These are phyloP conservation scores for Heliornis fulica DNA, from an alignment of 2,113 vertebrate genomes.

Conservation along the genomic window DNA sequence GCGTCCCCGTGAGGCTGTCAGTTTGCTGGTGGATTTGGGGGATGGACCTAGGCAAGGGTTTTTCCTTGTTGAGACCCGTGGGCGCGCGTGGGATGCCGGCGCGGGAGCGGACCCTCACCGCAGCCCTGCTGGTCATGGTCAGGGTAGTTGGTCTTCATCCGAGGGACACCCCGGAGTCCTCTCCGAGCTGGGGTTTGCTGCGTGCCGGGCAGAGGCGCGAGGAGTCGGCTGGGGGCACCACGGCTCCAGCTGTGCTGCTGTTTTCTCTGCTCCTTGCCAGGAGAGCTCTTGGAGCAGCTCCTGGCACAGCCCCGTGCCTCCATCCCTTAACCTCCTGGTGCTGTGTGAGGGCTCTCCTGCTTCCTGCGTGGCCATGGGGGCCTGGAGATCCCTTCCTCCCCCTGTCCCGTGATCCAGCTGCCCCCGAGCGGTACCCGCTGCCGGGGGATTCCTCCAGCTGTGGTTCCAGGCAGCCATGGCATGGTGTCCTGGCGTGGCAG, in stretches of 20 bases:
- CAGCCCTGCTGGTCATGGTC: not conserved
- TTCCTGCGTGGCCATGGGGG: not conserved
- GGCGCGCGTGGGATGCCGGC: not conserved
- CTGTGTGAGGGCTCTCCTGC: not conserved
- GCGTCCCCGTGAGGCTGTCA: constrained; percentile 47
- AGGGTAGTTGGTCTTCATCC: not conserved
- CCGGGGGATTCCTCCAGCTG: not conserved
- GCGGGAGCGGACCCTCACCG: not conserved
- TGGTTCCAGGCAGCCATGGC: not conserved
- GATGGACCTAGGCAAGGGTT: constrained; percentile 1
- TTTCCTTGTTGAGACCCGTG: not conserved
- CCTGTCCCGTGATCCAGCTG: not conserved
- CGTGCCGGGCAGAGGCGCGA: not conserved
- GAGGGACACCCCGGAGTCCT: not conserved
- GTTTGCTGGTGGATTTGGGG: constrained; percentile 16
- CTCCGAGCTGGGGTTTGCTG: not conserved
- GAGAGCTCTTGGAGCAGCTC: not conserved
- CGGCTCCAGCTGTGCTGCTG: not conserved
- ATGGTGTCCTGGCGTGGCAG: not conserved
- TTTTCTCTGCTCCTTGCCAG: not conserved
- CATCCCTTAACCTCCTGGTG: not conserved
- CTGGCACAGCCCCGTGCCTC: not conserved
- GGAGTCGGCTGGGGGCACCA: not conserved
- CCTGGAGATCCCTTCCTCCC: not conserved
- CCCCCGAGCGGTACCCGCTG: accelerated